Evolutionary conservation across 2,888 invertebrate species (phyloP).

Genomic region (Tiphia femorata): DNA sequence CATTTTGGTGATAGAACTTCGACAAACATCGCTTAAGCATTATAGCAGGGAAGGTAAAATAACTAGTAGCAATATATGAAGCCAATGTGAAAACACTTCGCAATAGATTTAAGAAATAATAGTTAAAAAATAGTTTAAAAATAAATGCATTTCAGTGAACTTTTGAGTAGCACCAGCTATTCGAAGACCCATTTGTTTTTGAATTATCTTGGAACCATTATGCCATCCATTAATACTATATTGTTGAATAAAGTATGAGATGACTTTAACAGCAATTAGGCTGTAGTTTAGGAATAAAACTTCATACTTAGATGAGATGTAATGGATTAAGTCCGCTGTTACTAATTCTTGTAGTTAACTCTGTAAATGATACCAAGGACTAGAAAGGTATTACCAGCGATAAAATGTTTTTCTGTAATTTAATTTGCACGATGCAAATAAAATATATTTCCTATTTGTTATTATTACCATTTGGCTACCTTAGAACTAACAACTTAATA

Average conservation of each 20-base stretch:
- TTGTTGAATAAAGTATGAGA: conserved; percentile 32
- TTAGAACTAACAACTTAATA: conserved; percentile 18
- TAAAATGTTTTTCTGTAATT: conserved; percentile 24
- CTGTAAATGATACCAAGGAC: conserved; percentile 37
- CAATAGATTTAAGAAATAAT: conserved; percentile 42
- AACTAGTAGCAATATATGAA: conserved; percentile 52
- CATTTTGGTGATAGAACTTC: conserved; percentile 23
- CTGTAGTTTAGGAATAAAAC: conserved; percentile 36
- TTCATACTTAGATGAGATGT: conserved; percentile 41
- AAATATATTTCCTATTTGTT: conserved; percentile 10
- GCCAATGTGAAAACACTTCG: conserved; percentile 43
- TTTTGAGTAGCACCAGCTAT: conserved; percentile 21
- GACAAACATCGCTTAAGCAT: conserved; percentile 11
- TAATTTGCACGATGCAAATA: conserved; percentile 20
- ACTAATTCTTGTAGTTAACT: conserved; percentile 46
- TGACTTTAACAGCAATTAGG: conserved; percentile 42
- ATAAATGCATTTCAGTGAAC: conserved; percentile 35
- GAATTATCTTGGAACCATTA: conserved; percentile 35
- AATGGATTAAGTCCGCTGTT: conserved; percentile 42
- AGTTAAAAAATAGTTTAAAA: conserved; percentile 43
- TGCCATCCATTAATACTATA: conserved; percentile 48
- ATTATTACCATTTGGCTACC: conserved; percentile 18
- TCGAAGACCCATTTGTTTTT: conserved; percentile 24
- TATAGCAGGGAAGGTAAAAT: conserved; percentile 30
- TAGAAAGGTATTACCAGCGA: conserved; percentile 32